These are phyloP conservation scores for Hedychridium roseum DNA, from an alignment of 2,888 invertebrate species.

Conservation along the genomic window DNA sequence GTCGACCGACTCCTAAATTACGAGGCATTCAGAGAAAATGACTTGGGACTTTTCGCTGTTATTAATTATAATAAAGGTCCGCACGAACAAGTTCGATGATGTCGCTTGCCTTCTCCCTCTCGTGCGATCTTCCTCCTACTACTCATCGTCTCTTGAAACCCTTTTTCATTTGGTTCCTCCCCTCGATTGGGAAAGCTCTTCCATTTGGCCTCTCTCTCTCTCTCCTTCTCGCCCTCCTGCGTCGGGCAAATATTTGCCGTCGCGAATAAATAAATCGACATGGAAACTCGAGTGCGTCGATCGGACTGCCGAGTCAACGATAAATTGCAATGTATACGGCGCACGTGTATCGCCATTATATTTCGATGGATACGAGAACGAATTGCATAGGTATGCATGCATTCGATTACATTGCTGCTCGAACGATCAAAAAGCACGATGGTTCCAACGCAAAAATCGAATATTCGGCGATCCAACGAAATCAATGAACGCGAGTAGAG, in stretches of 20 bases:
- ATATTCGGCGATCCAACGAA: too few relatives aligned
- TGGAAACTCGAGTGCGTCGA: slow-evolving; percentile 23
- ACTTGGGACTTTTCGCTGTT: slow-evolving; percentile 38
- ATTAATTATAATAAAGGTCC: slow-evolving; percentile 54
- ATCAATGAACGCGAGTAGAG: too few relatives aligned
- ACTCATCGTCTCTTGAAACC: too few relatives aligned
- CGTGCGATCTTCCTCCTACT: background rate
- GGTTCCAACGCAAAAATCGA: too few relatives aligned
- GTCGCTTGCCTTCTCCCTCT: slow-evolving; percentile 10
- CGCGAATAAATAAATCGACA: slow-evolving; percentile 47
- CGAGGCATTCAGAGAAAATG: slow-evolving; percentile 53
- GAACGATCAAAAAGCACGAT: too few relatives aligned
- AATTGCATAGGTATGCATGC: too few relatives aligned
- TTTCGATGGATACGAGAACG: too few relatives aligned
- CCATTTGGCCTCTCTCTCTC: background rate
- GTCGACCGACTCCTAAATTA: slow-evolving; percentile 53
- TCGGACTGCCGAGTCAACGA: slow-evolving; percentile 21
- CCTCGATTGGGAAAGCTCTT: background rate
- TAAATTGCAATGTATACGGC: too few relatives aligned
- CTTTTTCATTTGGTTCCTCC: background rate
- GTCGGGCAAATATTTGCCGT: slow-evolving; percentile 44
- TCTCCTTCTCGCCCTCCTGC: slow-evolving; percentile 15
- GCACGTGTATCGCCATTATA: too few relatives aligned
- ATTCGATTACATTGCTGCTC: too few relatives aligned
- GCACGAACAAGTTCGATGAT: slow-evolving; percentile 17